Evolutionary conservation across 2,888 invertebrate species (phyloP).

Genomic region (Heterodera filipjevi): DNA sequence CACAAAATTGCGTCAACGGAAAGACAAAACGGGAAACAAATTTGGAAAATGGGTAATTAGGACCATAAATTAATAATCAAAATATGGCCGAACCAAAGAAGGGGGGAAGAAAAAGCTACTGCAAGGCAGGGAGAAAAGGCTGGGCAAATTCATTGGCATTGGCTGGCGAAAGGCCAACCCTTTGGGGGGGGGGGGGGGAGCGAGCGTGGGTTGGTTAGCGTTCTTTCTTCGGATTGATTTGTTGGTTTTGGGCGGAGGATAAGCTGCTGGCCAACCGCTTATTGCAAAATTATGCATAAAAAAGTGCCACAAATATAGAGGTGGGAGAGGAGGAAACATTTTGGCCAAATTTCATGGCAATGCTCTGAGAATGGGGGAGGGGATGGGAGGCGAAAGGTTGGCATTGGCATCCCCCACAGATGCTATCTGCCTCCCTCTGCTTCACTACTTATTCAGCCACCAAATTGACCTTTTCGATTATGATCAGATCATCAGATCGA

Average conservation of each 20-base stretch:
- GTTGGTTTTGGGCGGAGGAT: background rate
- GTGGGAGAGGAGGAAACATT: background rate
- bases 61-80: background rate
- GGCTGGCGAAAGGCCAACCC: background rate
- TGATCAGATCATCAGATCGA: background rate
- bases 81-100: background rate
- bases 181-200: background rate
- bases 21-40: no score
- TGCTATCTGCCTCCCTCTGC: background rate
- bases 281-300: conserved; percentile 6
- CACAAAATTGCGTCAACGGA: background rate
- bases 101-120: no score
- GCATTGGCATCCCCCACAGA: background rate
- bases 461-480: background rate
- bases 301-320: background rate
- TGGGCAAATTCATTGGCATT: background rate
- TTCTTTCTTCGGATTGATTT: conserved; percentile 3
- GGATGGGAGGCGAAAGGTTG: background rate
- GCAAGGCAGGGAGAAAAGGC: no score
- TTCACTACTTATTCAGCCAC: background rate
- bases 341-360: background rate
- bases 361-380: background rate
- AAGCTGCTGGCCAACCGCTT: background rate
- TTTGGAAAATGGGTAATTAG: background rate
- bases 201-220: no score